These are phyloP conservation scores for Globodera ellingtonae DNA, from an alignment of 1,140 invertebrate species.

Conservation along the genomic window DNA sequence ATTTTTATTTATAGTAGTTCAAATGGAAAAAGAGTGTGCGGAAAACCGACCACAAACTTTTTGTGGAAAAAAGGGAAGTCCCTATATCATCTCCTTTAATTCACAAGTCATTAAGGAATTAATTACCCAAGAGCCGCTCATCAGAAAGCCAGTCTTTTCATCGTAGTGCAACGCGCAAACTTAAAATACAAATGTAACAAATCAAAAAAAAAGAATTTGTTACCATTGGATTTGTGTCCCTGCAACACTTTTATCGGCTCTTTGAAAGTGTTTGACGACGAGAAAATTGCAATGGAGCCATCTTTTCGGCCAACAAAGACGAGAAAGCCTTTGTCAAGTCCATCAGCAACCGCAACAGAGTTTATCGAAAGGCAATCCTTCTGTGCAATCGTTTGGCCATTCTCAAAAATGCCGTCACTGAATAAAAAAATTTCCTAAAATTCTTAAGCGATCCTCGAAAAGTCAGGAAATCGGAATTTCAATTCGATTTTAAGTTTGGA, in stretches of 20 bases:
- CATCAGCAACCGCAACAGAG: slow-evolving; percentile 24
- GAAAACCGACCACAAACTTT: too few relatives aligned
- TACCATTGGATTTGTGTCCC: slow-evolving; percentile 32
- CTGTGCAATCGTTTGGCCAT: slow-evolving; percentile 6
- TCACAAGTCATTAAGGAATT: neutral
- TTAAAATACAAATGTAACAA: slow-evolving; percentile 10
- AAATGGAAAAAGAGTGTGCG: too few relatives aligned
- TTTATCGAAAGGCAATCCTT: slow-evolving; percentile 27
- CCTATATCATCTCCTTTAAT: too few relatives aligned
- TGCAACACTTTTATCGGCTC: slow-evolving; percentile 26
- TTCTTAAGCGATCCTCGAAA: neutral
- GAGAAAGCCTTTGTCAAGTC: neutral
- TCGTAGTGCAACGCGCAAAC: slow-evolving; percentile 44
- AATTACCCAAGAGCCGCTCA: slow-evolving; percentile 29
- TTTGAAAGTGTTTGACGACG: slow-evolving; percentile 4
- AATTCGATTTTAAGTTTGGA: too few relatives aligned
- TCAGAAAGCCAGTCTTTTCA: slow-evolving; percentile 22
- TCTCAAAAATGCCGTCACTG: slow-evolving; percentile 14
- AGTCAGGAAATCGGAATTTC: too few relatives aligned
- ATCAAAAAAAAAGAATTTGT: neutral
- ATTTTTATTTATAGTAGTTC: too few relatives aligned
- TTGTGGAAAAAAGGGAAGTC: too few relatives aligned
- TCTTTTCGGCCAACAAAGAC: slow-evolving; percentile 35
- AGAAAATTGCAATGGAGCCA: slow-evolving; percentile 34
- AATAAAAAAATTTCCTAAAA: neutral